phyloP scores from a whole-genome alignment of 2,113 vertebrate species.

The Myiopsitta monachus region DNA sequence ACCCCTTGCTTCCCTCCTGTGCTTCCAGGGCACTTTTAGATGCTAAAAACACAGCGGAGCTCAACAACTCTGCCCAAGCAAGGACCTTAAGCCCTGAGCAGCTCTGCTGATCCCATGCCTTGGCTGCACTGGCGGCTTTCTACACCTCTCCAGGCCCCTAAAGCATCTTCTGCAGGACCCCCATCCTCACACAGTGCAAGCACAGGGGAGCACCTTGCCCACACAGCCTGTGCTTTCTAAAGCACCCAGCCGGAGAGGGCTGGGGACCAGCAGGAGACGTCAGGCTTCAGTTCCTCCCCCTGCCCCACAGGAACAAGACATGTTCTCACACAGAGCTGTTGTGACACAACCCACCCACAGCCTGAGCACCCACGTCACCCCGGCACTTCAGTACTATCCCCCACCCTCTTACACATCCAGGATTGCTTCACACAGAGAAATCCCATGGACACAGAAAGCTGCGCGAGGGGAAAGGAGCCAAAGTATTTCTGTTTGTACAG shows the following conservation, averaged over 20 bases:
- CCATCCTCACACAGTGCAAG: background rate
- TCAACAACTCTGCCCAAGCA: background rate
- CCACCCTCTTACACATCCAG: conserved; percentile 58
- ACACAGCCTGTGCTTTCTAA: background rate
- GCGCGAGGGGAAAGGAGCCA: conserved; percentile 8
- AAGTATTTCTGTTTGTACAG: conserved; percentile 56
- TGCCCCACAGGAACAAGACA: fast-evolving
- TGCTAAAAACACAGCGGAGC: background rate
- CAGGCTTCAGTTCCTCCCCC: background rate
- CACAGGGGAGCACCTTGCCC: background rate
- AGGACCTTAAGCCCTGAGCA: background rate
- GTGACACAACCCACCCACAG: conserved; percentile 21
- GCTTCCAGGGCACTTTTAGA: background rate
- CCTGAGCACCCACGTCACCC: background rate
- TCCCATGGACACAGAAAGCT: conserved; percentile 3
- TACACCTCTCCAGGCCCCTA: background rate
- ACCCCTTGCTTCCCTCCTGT: background rate
- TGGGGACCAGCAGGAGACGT: background rate
- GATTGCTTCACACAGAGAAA: conserved; percentile 40
- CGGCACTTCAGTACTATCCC: background rate
- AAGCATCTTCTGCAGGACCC: background rate
- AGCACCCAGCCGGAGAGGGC: background rate
- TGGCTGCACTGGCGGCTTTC: background rate
- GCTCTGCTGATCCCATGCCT: background rate
- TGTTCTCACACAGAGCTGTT: background rate